These are phyloP conservation scores for Solea solea DNA, from an alignment of 2,113 vertebrate species.

Conservation along the genomic window DNA sequence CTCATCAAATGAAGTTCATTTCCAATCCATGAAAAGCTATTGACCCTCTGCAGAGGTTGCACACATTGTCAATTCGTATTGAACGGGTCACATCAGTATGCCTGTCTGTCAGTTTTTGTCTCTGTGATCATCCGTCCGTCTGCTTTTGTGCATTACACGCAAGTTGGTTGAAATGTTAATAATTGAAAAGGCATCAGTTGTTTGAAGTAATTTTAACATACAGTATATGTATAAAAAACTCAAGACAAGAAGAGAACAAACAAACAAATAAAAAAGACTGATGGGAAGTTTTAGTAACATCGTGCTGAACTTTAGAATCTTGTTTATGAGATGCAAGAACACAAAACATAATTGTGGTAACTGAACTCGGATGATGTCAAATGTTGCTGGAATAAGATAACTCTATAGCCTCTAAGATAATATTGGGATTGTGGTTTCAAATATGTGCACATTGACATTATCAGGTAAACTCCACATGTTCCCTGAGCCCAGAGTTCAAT, in stretches of 20 bases:
- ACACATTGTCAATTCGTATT: constrained; percentile 57
- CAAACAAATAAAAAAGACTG: constrained; percentile 7
- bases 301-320: constrained; percentile 35
- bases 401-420: too few relatives aligned
- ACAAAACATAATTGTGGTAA: constrained; percentile 12
- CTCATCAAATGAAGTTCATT: constrained; percentile 66
- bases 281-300: constrained; percentile 26
- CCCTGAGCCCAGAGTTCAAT: too few relatives aligned
- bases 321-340: constrained; percentile 25
- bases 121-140: constrained; percentile 52
- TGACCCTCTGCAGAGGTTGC: constrained; percentile 62
- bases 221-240: too few relatives aligned
- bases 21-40: constrained; percentile 60
- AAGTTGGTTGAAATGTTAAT: background rate
- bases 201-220: constrained; percentile 49
- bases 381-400: background rate
- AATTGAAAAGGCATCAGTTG: background rate
- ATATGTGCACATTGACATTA: too few relatives aligned
- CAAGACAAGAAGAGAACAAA: background rate
- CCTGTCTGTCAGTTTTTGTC: constrained; percentile 24
- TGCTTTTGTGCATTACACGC: constrained; percentile 15
- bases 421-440: too few relatives aligned
- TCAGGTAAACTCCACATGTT: too few relatives aligned
- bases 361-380: too few relatives aligned
- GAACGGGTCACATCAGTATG: constrained; percentile 43